These are phyloP conservation scores for Orthosia gracilis DNA, from an alignment of 2,888 invertebrate species.

Conservation along the genomic window DNA sequence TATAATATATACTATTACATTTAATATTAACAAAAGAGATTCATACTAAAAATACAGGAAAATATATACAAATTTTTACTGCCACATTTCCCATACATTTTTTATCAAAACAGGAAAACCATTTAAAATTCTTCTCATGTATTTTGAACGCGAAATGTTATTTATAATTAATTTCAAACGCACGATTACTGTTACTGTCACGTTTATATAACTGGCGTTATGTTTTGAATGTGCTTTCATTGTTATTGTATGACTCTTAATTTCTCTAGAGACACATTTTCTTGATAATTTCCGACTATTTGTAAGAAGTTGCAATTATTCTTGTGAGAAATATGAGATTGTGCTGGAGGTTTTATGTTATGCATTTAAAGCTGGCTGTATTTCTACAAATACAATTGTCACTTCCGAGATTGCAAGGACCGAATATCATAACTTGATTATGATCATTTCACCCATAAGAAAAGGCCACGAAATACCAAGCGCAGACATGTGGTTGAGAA, in stretches of 20 bases:
- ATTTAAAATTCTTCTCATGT: constrained; percentile 28
- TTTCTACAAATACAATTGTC: background rate
- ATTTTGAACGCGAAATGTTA: constrained; percentile 24
- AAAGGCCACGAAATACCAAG: too few species aligned
- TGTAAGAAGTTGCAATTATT: background rate
- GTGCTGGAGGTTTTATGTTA: background rate
- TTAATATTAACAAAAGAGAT: too few species aligned
- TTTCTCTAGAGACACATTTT: constrained; percentile 44
- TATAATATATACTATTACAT: too few species aligned
- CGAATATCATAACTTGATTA: too few species aligned
- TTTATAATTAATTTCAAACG: constrained; percentile 47
- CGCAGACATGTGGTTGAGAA: too few species aligned
- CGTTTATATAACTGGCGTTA: constrained; percentile 26
- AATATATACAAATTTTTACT: background rate
- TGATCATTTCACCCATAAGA: too few species aligned
- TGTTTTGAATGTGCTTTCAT: constrained; percentile 28
- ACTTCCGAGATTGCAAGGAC: background rate
- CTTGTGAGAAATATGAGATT: constrained; percentile 4
- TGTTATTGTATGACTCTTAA: constrained; percentile 35
- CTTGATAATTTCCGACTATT: background rate
- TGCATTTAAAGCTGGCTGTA: background rate
- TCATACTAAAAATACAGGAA: background rate
- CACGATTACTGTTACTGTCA: constrained; percentile 52
- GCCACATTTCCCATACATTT: background rate
- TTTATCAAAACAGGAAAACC: background rate